Conservation (phyloP, 2,888 invertebrate species). For the Agrotis puta region DNA sequence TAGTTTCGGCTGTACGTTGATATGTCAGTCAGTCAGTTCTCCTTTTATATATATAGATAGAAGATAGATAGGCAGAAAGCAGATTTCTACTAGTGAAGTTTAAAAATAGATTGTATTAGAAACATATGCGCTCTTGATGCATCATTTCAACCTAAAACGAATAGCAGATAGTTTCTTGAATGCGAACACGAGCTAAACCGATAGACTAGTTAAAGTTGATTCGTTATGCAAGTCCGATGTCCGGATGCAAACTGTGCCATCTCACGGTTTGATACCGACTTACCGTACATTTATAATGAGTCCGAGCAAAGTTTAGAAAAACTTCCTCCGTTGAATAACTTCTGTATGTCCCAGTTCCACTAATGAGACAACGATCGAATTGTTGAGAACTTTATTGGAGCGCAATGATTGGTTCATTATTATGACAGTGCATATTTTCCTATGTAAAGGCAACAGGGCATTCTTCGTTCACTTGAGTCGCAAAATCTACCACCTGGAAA, state of each 20-base stretch:
- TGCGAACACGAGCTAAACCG: conserved; percentile 57
- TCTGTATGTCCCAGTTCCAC: conserved; percentile 59
- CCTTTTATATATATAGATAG: too few relatives aligned
- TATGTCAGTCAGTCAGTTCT: too few relatives aligned
- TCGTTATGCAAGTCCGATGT: conserved; percentile 75
- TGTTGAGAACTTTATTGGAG: conserved; percentile 23
- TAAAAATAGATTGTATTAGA: background rate
- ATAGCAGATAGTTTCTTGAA: conserved; percentile 28
- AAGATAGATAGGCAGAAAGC: too few relatives aligned
- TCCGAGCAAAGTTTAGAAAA: conserved; percentile 68
- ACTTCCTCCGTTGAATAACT: conserved; percentile 71
- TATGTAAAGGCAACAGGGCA: background rate
- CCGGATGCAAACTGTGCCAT: conserved; percentile 67
- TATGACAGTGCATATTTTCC: background rate
- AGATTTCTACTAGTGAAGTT: background rate
- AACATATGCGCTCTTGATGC: background rate
- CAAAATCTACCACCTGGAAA: too few relatives aligned
- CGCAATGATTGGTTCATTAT: conserved; percentile 15
- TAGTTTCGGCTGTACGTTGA: too few relatives aligned
- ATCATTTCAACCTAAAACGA: background rate
- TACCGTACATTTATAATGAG: conserved; percentile 81
- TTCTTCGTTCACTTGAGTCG: too few relatives aligned
- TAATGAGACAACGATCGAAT: conserved; percentile 71
- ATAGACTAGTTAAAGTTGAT: conserved; percentile 75
- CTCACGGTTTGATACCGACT: conserved; percentile 78